These are phyloP conservation scores for Drosophila mojavensis DNA, from an alignment of 1,140 invertebrate species.

Conservation along the genomic window DNA sequence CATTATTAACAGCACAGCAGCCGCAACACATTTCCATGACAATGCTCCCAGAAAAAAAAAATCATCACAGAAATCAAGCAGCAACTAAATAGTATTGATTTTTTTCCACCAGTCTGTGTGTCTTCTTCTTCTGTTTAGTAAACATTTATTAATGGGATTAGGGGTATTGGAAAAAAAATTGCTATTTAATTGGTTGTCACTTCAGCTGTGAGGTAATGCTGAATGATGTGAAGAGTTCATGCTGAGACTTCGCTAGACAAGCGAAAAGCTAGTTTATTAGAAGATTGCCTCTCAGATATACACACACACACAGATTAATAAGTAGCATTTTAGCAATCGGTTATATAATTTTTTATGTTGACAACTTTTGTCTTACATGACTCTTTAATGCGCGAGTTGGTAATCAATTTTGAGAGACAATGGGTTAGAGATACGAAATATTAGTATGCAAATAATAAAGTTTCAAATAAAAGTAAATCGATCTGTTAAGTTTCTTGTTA, in stretches of 20 bases:
- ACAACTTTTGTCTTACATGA: neutral
- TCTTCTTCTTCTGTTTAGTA: constrained; percentile 20
- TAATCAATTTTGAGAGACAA: constrained; percentile 1
- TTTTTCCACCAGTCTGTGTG: neutral
- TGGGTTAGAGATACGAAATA: neutral
- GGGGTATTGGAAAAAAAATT: constrained; percentile 54
- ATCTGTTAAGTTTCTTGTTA: too few species aligned
- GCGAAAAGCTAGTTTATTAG: neutral
- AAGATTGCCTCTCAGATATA: neutral
- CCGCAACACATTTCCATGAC: constrained; percentile 60
- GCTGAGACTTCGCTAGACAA: constrained; percentile 4
- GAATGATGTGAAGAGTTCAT: constrained; percentile 27
- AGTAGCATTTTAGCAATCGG: constrained; percentile 10
- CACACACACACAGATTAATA: constrained; percentile 18
- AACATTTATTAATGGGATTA: constrained; percentile 64
- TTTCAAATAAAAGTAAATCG: too few species aligned
- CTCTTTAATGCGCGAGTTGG: neutral
- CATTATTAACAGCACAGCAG: constrained; percentile 61
- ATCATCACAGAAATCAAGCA: constrained; percentile 62
- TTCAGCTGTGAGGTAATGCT: constrained; percentile 39
- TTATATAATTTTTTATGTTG: constrained; percentile 7
- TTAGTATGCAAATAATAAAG: neutral
- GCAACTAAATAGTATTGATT: constrained; percentile 59
- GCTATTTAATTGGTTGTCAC: constrained; percentile 78
- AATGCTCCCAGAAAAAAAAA: constrained; percentile 35